Evolutionary conservation across 2,113 vertebrate genomes (phyloP).

Genomic region (Vidua macroura): DNA sequence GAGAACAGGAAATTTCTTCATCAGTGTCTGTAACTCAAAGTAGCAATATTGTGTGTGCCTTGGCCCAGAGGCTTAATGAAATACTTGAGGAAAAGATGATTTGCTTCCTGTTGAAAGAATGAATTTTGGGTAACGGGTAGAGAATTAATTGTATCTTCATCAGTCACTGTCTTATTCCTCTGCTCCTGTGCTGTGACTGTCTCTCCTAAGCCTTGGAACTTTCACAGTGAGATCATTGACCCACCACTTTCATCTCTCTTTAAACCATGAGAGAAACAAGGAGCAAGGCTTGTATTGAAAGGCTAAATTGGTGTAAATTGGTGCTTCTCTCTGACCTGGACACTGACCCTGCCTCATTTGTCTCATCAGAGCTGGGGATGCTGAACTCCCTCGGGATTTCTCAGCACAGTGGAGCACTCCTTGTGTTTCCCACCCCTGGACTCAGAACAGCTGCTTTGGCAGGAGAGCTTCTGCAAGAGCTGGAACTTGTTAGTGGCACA

Average conservation of each 20-base stretch:
- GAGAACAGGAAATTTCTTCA: not conserved
- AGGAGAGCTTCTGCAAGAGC: accelerated
- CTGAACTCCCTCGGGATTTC: not conserved
- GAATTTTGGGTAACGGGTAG: not conserved
- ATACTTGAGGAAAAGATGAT: not conserved
- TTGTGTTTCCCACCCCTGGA: not conserved
- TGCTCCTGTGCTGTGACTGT: not conserved
- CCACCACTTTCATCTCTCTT: not conserved
- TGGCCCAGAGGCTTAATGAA: not conserved
- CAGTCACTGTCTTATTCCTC: not conserved
- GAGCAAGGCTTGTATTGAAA: not conserved
- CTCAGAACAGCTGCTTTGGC: not conserved
- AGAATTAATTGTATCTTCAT: accelerated
- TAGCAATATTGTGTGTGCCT: not conserved
- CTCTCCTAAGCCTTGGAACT: not conserved
- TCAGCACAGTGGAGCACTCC: not conserved
- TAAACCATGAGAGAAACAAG: not conserved
- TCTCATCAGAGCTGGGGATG: not conserved
- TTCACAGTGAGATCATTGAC: not conserved
- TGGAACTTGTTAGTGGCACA: not conserved
- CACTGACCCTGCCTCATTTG: not conserved
- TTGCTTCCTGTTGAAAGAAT: not conserved
- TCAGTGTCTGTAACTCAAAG: not conserved
- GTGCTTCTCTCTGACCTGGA: not conserved
- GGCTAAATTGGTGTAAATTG: not conserved